Percentiles rank a stretch among this genome's conserved stretches.
Evolutionary conservation across 2,888 invertebrate species (phyloP).

Genomic region (Globia sparganii): DNA sequence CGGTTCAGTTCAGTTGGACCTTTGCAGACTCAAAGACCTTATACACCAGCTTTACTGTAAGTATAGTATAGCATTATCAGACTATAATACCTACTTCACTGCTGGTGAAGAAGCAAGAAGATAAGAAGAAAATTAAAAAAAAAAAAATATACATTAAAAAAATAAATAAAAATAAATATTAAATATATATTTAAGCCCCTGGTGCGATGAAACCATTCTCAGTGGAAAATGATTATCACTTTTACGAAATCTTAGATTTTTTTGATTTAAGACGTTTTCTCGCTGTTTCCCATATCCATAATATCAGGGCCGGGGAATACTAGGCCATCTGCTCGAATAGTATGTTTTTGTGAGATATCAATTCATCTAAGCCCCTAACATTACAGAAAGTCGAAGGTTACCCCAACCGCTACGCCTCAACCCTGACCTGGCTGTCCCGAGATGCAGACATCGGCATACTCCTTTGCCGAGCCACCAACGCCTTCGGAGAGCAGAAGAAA

Average conservation of each 20-base stretch:
- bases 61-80: background rate
- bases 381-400: conserved; percentile 78
- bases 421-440: conserved; percentile 79
- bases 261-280: no score
- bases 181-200: no score
- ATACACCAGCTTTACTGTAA: conserved; percentile 79
- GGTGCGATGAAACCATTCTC: background rate
- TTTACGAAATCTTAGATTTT: background rate
- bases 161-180: no score
- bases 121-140: no score
- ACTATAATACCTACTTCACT: background rate
- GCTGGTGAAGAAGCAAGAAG: no score
- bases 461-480: conserved; percentile 80
- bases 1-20: conserved; percentile 83
- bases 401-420: conserved; percentile 77
- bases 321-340: background rate
- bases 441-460: conserved; percentile 78
- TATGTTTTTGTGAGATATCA: background rate
- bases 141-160: no score
- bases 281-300: no score
- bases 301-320: background rate
- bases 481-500: conserved; percentile 80
- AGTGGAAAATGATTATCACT: background rate
- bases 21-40: conserved; percentile 80
- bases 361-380: background rate